These are phyloP conservation scores for Collichthys lucidus DNA, from an alignment of 2,113 vertebrate species.

Conservation along the genomic window DNA sequence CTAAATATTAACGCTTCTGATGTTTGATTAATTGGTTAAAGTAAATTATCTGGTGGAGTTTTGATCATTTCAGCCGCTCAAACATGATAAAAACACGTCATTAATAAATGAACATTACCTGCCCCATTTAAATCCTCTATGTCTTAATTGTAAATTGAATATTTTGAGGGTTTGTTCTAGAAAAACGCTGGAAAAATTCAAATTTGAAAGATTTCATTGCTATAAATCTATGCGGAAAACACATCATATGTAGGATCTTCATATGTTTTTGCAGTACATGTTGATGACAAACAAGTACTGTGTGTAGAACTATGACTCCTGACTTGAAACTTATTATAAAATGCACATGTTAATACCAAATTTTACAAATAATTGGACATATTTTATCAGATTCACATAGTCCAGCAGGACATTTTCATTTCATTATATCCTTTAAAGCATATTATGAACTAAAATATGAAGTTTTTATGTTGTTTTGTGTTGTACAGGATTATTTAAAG, in stretches of 20 bases:
- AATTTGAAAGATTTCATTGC: neutral
- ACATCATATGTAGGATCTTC: neutral
- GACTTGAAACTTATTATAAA: neutral
- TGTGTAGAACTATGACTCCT: neutral
- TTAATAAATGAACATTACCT: too few species aligned
- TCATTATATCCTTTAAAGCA: neutral
- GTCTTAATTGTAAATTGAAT: neutral
- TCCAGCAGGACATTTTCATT: neutral
- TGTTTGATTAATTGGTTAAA: neutral
- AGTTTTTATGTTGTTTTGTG: neutral
- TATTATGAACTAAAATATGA: neutral
- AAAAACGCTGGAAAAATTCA: neutral
- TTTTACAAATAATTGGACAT: neutral
- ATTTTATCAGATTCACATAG: neutral
- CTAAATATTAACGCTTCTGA: neutral
- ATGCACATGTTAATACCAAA: neutral
- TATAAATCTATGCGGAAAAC: neutral
- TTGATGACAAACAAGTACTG: too few species aligned
- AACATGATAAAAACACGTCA: too few species aligned
- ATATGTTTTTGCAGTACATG: neutral
- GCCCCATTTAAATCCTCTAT: too few species aligned
- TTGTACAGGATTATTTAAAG: too few species aligned
- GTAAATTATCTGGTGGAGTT: too few species aligned
- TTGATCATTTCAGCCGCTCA: too few species aligned
- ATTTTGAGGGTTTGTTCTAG: neutral